A percentile compares a stretch with the other conserved stretches of the same genome.
Conservation (phyloP, 2,888 invertebrate species). For the Sphecodes monilicornis region DNA sequence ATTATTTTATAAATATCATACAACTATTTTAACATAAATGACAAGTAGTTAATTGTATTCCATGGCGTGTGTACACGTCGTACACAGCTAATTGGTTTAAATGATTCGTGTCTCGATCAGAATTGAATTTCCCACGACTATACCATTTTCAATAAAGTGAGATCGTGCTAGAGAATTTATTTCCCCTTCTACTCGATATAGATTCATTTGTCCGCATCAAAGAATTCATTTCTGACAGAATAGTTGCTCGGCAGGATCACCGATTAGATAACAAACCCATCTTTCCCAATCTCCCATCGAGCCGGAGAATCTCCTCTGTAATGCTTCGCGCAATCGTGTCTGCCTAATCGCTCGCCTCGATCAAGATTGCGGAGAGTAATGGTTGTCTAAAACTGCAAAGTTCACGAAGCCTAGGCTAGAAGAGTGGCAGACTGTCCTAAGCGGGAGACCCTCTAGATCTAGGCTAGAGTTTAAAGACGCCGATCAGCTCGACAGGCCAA, state of each 20-base stretch:
- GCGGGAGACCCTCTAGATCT: constrained; percentile 8
- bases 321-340: background rate
- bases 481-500: background rate
- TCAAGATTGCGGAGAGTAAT: constrained; percentile 5
- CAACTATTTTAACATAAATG: no score
- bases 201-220: background rate
- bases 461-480: constrained; percentile 12
- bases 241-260: background rate
- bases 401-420: background rate
- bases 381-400: background rate
- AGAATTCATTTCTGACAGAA: background rate
- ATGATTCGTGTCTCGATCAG: no score
- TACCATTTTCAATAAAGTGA: no score
- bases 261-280: background rate
- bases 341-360: background rate
- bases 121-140: no score
- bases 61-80: no score
- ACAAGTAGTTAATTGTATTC: no score
- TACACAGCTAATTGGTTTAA: no score
- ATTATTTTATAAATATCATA: no score
- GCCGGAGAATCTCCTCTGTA: background rate
- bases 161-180: no score
- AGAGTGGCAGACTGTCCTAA: constrained; percentile 7
- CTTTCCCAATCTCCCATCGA: background rate
- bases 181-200: background rate